Evolutionary conservation across 2,113 vertebrate species (phyloP), one percentile per base, ranked within the genome.

Genomic region (Chaetorhynchus papuensis): DNA sequence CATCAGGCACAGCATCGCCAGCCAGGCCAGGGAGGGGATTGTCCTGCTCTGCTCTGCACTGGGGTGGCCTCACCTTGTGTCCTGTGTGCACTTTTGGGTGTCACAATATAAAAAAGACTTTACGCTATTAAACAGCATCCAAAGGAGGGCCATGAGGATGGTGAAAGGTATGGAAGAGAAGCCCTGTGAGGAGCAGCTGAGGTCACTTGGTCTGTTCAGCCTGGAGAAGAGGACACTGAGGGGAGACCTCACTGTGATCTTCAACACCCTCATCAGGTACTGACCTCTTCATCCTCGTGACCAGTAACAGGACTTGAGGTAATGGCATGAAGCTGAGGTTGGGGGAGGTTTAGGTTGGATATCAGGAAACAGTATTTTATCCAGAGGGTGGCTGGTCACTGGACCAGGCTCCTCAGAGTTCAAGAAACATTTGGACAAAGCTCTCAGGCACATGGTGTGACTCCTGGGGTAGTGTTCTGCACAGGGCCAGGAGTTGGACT

Each of bases 51-150:
- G 27, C 19, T 66, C 28, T 60, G 45, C 2, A 1, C 15, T 39
- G 44, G 5, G 18, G 18, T 1, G 0, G 23, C 15, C 13, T 33
- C 33, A 45, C 10, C 33, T 66, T 1, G 0, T 15, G 16, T 33
- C 3, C 13, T 39, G 33, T 2, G 33, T 3, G 1, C 33, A 44
- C 3, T 7, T 50, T 28, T 44, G 59, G 22, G 2, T 42, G 19
- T 7, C 16, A 13, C 9, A 30, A 10, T 33, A 28, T 24, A 16
- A 30, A 18, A 72, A 52, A 66, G 7, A 30, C 8, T 21, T 66
- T n/a, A 14, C 5, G 3, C 8, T n/a, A 2, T n/a, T 39, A 28
- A 24, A 33, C 19, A 59, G 3, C 1, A 3, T 44, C 13, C 28
- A 66, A 57, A 66, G 15, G 17, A 59, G 15, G 28, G 7, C 19